phyloP scores from a whole-genome alignment of 2,113 vertebrate genomes.

The Daphoenositta chrysoptera region DNA sequence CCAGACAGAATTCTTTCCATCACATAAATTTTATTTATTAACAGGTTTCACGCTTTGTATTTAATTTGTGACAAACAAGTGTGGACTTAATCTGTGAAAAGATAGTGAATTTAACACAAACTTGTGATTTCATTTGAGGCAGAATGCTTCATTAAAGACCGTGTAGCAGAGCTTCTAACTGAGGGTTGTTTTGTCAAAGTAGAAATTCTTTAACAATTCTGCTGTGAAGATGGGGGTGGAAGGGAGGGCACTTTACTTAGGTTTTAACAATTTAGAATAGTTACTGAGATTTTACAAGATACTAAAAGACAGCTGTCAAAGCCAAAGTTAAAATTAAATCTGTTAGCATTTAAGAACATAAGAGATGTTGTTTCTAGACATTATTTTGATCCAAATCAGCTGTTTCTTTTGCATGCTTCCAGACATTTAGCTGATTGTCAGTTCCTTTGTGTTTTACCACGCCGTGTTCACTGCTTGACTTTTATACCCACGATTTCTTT shows the following conservation, averaged over 20 bases:
- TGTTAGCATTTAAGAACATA: background rate
- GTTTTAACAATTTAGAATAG: background rate
- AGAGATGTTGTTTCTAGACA: background rate
- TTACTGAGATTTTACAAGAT: background rate
- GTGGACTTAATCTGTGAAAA: background rate
- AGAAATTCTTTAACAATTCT: background rate
- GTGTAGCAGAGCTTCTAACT: background rate
- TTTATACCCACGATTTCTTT: background rate
- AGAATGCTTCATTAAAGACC: background rate
- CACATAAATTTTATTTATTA: background rate
- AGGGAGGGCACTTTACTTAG: background rate
- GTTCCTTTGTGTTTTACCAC: background rate
- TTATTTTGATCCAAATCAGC: constrained; percentile 27
- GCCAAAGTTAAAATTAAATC: background rate
- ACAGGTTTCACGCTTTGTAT: background rate
- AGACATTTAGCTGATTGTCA: background rate
- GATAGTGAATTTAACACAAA: background rate
- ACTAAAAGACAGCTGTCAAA: constrained; percentile 3
- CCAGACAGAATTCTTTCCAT: background rate
- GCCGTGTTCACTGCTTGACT: background rate
- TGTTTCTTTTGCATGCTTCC: background rate
- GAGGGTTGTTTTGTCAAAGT: background rate
- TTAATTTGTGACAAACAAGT: background rate
- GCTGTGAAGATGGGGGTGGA: background rate
- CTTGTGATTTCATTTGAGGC: background rate